A percentile compares a stretch with the other conserved stretches of the same genome.
Conservation (phyloP, 2,797 vertebrate genomes). For the Dromococcyx pavoninus region DNA sequence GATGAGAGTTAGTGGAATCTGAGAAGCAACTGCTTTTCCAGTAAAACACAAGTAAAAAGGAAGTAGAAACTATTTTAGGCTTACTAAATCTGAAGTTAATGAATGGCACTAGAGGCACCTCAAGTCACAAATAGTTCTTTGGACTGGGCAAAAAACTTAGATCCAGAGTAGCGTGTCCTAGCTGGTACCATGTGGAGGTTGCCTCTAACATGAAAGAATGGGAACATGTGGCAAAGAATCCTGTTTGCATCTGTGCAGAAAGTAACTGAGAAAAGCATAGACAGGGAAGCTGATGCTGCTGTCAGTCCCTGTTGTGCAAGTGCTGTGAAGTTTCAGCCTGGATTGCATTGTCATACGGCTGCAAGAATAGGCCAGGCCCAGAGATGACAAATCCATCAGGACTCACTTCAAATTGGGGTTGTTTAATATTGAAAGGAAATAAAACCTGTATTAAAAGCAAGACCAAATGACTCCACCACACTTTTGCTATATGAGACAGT, state of each 20-base stretch:
- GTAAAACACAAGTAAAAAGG: background rate
- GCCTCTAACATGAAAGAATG: constrained; percentile 13
- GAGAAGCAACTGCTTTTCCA: background rate
- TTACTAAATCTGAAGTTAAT: background rate
- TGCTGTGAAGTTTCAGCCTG: background rate
- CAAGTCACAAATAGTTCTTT: background rate
- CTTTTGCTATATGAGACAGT: background rate
- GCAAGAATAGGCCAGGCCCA: background rate
- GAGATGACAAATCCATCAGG: background rate
- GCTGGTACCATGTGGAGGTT: background rate
- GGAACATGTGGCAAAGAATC: background rate
- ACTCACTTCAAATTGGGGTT: background rate
- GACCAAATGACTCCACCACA: background rate
- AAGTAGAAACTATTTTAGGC: background rate
- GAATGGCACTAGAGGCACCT: background rate
- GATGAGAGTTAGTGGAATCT: background rate
- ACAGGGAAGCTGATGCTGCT: background rate
- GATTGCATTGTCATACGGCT: rapidly evolving
- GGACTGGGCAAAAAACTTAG: background rate
- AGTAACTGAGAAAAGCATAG: background rate
- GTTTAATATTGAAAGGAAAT: background rate
- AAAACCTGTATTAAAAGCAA: background rate
- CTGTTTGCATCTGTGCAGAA: background rate
- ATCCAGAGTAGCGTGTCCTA: background rate
- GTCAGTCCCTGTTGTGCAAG: background rate